A percentile compares a stretch with the other conserved stretches of the same genome.
phyloP scores from a whole-genome alignment of 2,888 invertebrate genomes.

The Marasmarcha lunaedactyla region DNA sequence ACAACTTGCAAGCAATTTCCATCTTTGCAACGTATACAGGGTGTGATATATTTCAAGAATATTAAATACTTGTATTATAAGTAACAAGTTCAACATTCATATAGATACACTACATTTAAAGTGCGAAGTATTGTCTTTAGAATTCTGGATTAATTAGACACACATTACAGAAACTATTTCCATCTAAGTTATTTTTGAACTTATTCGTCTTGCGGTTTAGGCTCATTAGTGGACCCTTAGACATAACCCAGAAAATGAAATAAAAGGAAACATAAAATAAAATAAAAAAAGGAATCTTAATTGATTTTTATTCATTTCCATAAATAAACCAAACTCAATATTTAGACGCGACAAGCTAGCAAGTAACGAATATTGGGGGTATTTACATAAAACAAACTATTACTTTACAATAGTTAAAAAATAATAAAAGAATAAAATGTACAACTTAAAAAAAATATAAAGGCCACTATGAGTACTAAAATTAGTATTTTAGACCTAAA shows the following conservation, averaged over 20 bases:
- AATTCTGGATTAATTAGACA: background rate
- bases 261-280: slow-evolving; percentile 27
- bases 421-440: slow-evolving; percentile 48
- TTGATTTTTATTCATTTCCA: slow-evolving; percentile 52
- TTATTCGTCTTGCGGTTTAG: slow-evolving; percentile 3
- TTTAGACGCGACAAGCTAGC: slow-evolving; percentile 52
- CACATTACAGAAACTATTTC: background rate
- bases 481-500: slow-evolving; percentile 21
- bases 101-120: too few species aligned
- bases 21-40: too few species aligned
- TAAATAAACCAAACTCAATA: slow-evolving; percentile 64
- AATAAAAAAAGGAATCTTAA: slow-evolving; percentile 43
- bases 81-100: too few species aligned
- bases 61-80: too few species aligned
- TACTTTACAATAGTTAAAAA: slow-evolving; percentile 28
- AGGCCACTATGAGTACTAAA: slow-evolving; percentile 25
- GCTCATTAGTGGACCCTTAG: slow-evolving; percentile 1
- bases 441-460: slow-evolving; percentile 55
- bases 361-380: slow-evolving; percentile 40
- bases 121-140: slow-evolving; percentile 1
- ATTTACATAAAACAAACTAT: slow-evolving; percentile 57
- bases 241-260: slow-evolving; percentile 12
- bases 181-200: background rate
- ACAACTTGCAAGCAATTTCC: too few species aligned
- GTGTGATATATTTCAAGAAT: too few species aligned